phyloP scores from a whole-genome alignment of 1,140 invertebrate species.

The Heliconius hermathena region DNA sequence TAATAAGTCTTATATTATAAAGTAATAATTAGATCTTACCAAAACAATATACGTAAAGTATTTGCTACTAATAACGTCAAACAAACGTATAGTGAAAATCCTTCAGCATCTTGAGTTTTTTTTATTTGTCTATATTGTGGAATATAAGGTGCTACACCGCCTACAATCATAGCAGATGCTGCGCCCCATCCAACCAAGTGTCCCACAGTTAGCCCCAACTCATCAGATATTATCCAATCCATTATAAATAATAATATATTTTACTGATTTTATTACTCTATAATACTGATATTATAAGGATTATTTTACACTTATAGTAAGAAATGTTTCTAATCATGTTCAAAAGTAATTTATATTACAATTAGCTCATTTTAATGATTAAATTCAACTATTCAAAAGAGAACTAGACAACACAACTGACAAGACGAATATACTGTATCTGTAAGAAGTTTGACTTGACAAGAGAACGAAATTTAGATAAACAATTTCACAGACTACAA shows the following conservation, averaged over 20 bases:
- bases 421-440: neutral
- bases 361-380: neutral
- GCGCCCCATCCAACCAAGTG: conserved; percentile 86
- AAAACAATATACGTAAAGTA: conserved; percentile 98
- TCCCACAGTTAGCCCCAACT: conserved; percentile 85
- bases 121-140: conserved; percentile 97
- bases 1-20: neutral
- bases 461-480: neutral
- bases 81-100: conserved; percentile 98
- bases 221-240: conserved; percentile 89
- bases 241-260: conserved; percentile 57
- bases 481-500: neutral
- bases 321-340: conserved; percentile 8
- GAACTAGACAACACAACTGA: conserved; percentile 6
- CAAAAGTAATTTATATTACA: conserved; percentile 12
- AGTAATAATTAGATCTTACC: conserved; percentile 85
- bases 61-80: conserved; percentile 97
- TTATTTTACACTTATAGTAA: neutral
- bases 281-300: conserved; percentile 8
- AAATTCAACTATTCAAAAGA: neutral
- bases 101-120: conserved; percentile 94
- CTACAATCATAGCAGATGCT: conserved; percentile 94
- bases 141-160: conserved; percentile 92
- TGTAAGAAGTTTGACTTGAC: neutral
- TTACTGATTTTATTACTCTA: neutral